Base-by-base conservation (phyloP, 2,888 invertebrate species). In the Odontocerum albicorne region DNA sequence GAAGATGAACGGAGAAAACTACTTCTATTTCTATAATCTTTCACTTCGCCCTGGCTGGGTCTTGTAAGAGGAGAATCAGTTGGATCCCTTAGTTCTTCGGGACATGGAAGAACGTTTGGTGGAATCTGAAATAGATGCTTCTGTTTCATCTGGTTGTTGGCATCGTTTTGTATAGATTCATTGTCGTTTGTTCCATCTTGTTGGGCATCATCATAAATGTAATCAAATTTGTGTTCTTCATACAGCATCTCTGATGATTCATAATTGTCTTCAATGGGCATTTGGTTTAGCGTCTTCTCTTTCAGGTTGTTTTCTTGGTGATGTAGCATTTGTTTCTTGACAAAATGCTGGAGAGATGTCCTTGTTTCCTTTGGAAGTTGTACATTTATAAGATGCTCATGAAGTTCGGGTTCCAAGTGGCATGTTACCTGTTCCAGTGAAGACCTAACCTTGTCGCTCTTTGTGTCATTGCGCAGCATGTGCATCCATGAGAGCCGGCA, bases 401-500 rank as follows among this genome's bases (percentile, higher is more conserved):
- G 74, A 35, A 65, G 66, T 4, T 64, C 63, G 0, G 69, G 64
- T 36, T 83, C 86, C 65, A 84, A 72, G 67, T 83, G 75, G 74
- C 90, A 91, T 55, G 84, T 84, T 66, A 90, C 75, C 69, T 86
- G 84, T 66, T 88, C 87, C 50, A 91, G 79, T 40, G 85, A 81
- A 64, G 82, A 81, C 65, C 78, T 82, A 63, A 90, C 76, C 62
- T 82, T 79, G 62, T 72, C 73, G 72, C 86, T 87, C 70, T 83
- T 82, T 60, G 90, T 90, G 66, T 88, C 87, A 72, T 87, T 86
- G 62, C 83, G 80, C 62, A 92, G 74, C 50, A 81, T 79, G 77
- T 87, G 87, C 70, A 91, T 82, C 92, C 92, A 92, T 44, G 85
- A 82, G 57, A 92, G 80, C 53, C 88, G 87, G 72, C 91, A 91